Evolutionary conservation across 2,797 vertebrate genomes (phyloP).

Genomic region (Pseudochaenichthys georgianus): DNA sequence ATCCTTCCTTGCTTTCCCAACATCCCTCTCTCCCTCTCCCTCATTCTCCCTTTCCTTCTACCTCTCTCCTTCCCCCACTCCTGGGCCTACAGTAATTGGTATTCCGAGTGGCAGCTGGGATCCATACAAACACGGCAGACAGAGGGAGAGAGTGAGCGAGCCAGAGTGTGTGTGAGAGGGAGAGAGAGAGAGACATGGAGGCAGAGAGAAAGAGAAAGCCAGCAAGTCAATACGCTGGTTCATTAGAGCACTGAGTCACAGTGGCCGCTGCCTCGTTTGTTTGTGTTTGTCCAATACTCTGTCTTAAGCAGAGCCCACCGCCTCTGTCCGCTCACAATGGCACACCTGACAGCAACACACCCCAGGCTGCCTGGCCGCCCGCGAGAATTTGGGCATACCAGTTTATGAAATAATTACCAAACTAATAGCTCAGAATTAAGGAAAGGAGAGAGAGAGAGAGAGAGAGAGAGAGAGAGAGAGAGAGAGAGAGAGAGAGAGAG

Average conservation of each 20-base stretch:
- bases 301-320: slow-evolving; percentile 85
- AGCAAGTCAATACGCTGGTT: slow-evolving; percentile 90
- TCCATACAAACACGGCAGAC: slow-evolving; percentile 86
- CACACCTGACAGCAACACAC: slow-evolving; percentile 81
- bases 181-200: slow-evolving; percentile 63
- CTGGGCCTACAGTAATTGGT: slow-evolving; percentile 86
- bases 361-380: slow-evolving; percentile 64
- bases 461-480: slow-evolving; percentile 43
- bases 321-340: slow-evolving; percentile 77
- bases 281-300: slow-evolving; percentile 90
- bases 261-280: slow-evolving; percentile 88
- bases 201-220: slow-evolving; percentile 76
- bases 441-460: slow-evolving; percentile 63
- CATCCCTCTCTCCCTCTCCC: slow-evolving; percentile 34
- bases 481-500: slow-evolving; percentile 65
- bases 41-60: slow-evolving; percentile 28
- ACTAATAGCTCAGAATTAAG: slow-evolving; percentile 62
- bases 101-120: slow-evolving; percentile 89
- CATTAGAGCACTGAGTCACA: slow-evolving; percentile 90
- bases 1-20: slow-evolving; percentile 19
- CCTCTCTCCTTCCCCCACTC: slow-evolving; percentile 70
- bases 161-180: slow-evolving; percentile 61
- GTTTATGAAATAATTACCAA: slow-evolving; percentile 71
- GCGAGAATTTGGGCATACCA: slow-evolving; percentile 60
- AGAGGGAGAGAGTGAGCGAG: slow-evolving; percentile 67